Evolutionary conservation across 2,888 invertebrate genomes (phyloP).

Genomic region (Drymonia ruficornis): DNA sequence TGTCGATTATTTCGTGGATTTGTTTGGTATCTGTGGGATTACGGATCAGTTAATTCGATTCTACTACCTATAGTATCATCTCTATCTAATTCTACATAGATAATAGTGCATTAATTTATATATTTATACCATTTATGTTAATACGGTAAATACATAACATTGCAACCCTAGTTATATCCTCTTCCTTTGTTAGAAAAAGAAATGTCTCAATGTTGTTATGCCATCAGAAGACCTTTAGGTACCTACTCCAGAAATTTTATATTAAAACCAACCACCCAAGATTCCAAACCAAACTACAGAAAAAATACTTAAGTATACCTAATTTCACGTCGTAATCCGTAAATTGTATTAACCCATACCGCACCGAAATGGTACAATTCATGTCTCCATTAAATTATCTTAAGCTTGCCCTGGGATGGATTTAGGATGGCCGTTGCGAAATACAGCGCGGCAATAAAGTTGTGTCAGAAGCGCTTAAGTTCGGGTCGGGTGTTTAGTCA

Average conservation of each 20-base stretch:
- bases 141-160: no score
- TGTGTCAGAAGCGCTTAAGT: constrained; percentile 25
- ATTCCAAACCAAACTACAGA: no score
- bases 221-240: no score
- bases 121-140: no score
- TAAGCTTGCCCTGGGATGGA: constrained; percentile 24
- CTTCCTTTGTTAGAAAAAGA: no score
- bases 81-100: no score
- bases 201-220: no score
- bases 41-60: background rate
- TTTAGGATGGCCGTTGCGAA: constrained; percentile 14
- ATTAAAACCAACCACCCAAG: no score
- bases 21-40: constrained; percentile 14
- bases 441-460: constrained; percentile 22
- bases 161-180: no score
- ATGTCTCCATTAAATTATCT: constrained; percentile 44
- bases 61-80: background rate
- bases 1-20: constrained; percentile 42
- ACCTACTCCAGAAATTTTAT: no score
- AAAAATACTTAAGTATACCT: background rate
- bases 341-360: constrained; percentile 11
- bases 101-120: no score
- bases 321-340: background rate
- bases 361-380: constrained; percentile 28
- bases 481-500: constrained; percentile 46